phyloP scores from a whole-genome alignment of 2,888 invertebrate genomes.

The Acanthosoma haemorrhoidale region DNA sequence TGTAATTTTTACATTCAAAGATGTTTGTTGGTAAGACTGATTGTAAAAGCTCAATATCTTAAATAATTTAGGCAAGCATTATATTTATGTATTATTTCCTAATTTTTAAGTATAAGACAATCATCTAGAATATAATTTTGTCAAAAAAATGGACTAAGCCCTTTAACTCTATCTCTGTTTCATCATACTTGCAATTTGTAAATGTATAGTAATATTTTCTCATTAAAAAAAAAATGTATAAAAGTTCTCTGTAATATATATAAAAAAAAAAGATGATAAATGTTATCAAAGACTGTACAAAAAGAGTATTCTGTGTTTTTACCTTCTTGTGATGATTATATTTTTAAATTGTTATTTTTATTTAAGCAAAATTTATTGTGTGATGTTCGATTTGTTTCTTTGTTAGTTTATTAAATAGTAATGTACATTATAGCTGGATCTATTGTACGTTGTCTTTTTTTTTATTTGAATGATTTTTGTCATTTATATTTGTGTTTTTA shows the following conservation, averaged over 20 bases:
- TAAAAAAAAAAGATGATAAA: background rate
- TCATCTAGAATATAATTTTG: conserved; percentile 2
- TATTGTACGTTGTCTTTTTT: conserved; percentile 2
- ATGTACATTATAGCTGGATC: conserved; percentile 9
- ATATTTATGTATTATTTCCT: background rate
- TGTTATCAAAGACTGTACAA: background rate
- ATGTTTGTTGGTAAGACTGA: conserved; percentile 15
- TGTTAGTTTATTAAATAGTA: background rate
- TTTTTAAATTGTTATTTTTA: background rate
- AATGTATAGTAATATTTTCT: background rate
- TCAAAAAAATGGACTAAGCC: background rate
- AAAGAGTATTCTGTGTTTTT: too few species aligned
- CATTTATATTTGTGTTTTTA: too few species aligned
- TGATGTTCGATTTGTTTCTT: background rate
- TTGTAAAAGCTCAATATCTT: background rate
- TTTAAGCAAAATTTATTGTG: background rate
- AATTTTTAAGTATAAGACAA: background rate
- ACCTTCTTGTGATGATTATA: background rate
- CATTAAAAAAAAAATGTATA: background rate
- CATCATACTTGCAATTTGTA: background rate
- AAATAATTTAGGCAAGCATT: background rate
- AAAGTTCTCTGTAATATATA: background rate
- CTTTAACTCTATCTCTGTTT: background rate
- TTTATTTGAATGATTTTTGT: too few species aligned
- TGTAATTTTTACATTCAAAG: background rate